Conservation (phyloP, 1,140 invertebrate species). For the Octopus sinensis region DNA sequence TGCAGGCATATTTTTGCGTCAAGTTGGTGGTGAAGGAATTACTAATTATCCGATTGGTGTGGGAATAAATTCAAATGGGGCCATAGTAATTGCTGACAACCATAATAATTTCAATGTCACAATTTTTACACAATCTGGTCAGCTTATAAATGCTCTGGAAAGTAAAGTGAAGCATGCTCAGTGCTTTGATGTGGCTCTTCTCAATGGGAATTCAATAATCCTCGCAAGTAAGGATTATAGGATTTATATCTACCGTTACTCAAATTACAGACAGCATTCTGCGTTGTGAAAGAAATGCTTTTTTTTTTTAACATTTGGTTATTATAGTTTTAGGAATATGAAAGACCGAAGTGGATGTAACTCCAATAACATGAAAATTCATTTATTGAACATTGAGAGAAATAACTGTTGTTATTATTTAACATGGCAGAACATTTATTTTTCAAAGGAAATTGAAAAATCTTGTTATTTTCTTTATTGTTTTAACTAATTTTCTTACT, state of each 20-base stretch:
- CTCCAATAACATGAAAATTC: no score
- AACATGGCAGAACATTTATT: no score
- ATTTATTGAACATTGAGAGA: no score
- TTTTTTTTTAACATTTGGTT: no score
- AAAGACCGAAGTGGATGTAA: no score
- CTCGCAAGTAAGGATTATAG: constrained; percentile 98
- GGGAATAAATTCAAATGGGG: constrained; percentile 91
- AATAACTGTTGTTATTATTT: no score
- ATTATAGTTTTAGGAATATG: no score
- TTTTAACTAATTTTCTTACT: no score
- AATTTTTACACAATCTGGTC: constrained; percentile 79
- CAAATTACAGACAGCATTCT: background rate
- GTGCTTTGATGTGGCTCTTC: constrained; percentile 97
- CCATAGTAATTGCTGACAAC: constrained; percentile 98
- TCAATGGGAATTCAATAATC: constrained; percentile 98
- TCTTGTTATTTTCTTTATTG: no score
- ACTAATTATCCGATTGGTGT: constrained; percentile 99
- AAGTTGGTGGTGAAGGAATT: constrained; percentile 97
- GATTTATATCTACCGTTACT: constrained; percentile 94
- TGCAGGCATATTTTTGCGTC: constrained; percentile 90
- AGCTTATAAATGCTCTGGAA: constrained; percentile 91
- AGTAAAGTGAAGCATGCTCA: constrained; percentile 99
- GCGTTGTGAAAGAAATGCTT: no score
- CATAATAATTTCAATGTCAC: constrained; percentile 99
- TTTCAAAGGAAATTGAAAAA: no score